Conservation (phyloP, 1,140 invertebrate species). For the Agrypnia vestita region DNA sequence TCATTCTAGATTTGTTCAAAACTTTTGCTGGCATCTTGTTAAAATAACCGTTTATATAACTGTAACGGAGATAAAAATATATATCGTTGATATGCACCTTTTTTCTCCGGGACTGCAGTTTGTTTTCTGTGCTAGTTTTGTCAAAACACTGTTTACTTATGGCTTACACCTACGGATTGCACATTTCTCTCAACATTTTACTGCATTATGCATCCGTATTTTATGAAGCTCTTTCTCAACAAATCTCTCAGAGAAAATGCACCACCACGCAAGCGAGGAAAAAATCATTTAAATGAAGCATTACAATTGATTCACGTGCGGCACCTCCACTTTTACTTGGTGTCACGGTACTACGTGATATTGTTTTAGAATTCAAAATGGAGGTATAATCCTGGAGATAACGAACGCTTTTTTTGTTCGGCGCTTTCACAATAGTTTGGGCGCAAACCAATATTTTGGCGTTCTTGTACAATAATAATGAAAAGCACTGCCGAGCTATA, state of each 20-base stretch:
- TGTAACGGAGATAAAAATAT: neutral
- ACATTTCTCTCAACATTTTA: neutral
- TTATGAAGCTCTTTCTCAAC: neutral
- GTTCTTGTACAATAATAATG: neutral
- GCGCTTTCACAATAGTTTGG: conserved; percentile 23
- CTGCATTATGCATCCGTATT: conserved; percentile 17
- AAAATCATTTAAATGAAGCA: neutral
- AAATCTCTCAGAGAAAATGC: neutral
- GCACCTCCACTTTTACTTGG: neutral
- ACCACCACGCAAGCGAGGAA: neutral
- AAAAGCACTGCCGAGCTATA: neutral
- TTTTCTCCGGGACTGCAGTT: neutral
- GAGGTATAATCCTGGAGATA: conserved; percentile 11
- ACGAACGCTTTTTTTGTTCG: conserved; percentile 30
- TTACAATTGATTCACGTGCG: neutral
- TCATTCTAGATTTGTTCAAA: no score
- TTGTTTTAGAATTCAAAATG: neutral
- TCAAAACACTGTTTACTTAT: neutral
- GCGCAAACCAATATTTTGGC: conserved; percentile 24
- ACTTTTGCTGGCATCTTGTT: no score
- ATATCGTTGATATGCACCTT: neutral
- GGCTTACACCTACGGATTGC: neutral
- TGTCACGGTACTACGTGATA: neutral
- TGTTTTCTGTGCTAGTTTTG: neutral
- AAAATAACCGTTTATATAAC: no score